Conservation (phyloP, 2,113 vertebrate genomes). For the Naja naja region DNA sequence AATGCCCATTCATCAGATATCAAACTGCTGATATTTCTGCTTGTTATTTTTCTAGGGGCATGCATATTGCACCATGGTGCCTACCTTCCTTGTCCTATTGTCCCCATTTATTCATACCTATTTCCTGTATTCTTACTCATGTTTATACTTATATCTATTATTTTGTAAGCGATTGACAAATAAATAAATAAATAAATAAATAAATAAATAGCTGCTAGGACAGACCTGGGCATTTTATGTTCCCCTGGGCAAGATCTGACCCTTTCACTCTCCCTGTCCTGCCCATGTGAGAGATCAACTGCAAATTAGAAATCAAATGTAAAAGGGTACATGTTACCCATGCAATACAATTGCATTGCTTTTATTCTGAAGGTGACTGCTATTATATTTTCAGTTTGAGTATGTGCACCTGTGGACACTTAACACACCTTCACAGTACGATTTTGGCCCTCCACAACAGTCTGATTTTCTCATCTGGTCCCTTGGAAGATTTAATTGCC, state of each 20-base stretch:
- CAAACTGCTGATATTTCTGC: neutral
- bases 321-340: neutral
- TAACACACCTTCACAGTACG: neutral
- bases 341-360: neutral
- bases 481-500: neutral
- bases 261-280: neutral
- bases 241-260: neutral
- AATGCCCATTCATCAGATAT: neutral
- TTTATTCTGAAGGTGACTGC: neutral
- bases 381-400: neutral
- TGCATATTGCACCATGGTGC: too few species aligned
- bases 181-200: too few species aligned
- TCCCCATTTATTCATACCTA: too few species aligned
- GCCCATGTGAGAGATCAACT: neutral
- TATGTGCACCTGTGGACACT: neutral
- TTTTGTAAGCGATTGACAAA: too few species aligned
- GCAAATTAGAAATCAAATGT: neutral
- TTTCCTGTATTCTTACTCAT: too few species aligned
- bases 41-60: neutral
- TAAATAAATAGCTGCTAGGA: too few species aligned
- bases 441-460: neutral
- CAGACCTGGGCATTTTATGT: neutral
- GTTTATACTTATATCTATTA: too few species aligned
- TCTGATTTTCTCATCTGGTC: neutral
- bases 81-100: too few species aligned